These are phyloP conservation scores for Drosophila eugracilis DNA, from an alignment of 1,140 invertebrate genomes.

Conservation along the genomic window DNA sequence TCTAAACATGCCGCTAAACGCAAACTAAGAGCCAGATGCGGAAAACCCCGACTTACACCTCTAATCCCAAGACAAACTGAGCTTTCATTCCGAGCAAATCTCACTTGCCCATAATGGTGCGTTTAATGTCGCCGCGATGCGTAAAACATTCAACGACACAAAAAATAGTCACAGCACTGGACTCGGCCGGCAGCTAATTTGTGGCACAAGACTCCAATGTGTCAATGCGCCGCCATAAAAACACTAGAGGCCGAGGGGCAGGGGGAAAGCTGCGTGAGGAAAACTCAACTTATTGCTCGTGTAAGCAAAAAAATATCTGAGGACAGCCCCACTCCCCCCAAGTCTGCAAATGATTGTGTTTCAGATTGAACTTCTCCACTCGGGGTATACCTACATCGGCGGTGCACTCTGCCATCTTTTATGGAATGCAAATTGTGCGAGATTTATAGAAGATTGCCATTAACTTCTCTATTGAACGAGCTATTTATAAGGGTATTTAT, in stretches of 20 bases:
- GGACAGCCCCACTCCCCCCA: slow-evolving; percentile 16
- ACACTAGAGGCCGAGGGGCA: slow-evolving; percentile 1
- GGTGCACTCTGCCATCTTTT: too few relatives aligned
- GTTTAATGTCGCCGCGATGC: slow-evolving; percentile 63
- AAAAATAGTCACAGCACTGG: slow-evolving; percentile 49
- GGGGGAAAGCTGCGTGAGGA: slow-evolving; percentile 6
- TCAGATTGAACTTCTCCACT: slow-evolving; percentile 22
- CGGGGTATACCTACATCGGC: slow-evolving; percentile 6
- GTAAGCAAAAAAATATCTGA: slow-evolving; percentile 72
- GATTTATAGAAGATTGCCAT: too few relatives aligned
- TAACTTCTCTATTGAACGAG: too few relatives aligned
- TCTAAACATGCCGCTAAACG: slow-evolving; percentile 24
- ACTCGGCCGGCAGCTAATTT: slow-evolving; percentile 64
- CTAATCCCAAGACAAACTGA: slow-evolving; percentile 43
- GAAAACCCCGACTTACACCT: slow-evolving; percentile 15
- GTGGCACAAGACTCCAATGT: slow-evolving; percentile 64
- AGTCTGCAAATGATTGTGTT: slow-evolving; percentile 80
- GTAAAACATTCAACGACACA: slow-evolving; percentile 68
- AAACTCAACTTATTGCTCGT: slow-evolving; percentile 64
- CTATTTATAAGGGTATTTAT: too few relatives aligned
- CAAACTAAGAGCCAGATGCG: neutral
- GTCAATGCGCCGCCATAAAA: slow-evolving; percentile 74
- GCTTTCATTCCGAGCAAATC: slow-evolving; percentile 37
- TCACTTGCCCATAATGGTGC: slow-evolving; percentile 56
- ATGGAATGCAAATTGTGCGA: too few relatives aligned